Percentiles rank a stretch among this genome's conserved stretches.
Conservation (phyloP, 1,140 invertebrate species). For the Drosophila santomea region DNA sequence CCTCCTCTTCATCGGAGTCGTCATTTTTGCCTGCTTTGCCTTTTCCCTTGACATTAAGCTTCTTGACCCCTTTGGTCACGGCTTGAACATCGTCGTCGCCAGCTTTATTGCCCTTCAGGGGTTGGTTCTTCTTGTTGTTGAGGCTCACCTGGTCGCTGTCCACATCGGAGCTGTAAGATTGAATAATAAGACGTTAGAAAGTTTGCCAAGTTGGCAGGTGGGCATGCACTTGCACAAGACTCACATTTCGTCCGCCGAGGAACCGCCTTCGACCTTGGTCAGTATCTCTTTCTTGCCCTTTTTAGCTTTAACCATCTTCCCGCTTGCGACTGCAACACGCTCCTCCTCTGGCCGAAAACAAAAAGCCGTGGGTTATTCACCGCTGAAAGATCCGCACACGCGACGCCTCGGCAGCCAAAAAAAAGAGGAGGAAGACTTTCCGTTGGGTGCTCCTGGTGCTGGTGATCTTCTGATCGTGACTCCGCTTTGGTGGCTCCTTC, state of each 20-base stretch:
- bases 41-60: constrained; percentile 74
- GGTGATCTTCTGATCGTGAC: constrained; percentile 10
- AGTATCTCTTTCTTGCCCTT: constrained; percentile 85
- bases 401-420: constrained; percentile 52
- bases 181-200: constrained; percentile 42
- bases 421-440: constrained; percentile 20
- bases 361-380: constrained; percentile 77
- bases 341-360: constrained; percentile 70
- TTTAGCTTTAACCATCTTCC: constrained; percentile 85
- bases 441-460: constrained; percentile 8
- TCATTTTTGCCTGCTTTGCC: constrained; percentile 73
- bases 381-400: constrained; percentile 73
- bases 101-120: constrained; percentile 55
- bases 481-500: constrained; percentile 1
- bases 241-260: constrained; percentile 82
- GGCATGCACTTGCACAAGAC: constrained; percentile 20
- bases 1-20: constrained; percentile 69
- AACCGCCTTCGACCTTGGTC: constrained; percentile 68
- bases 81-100: constrained; percentile 47
- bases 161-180: constrained; percentile 57
- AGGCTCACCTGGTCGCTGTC: constrained; percentile 67
- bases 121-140: constrained; percentile 81
- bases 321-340: constrained; percentile 83
- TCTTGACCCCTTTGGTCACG: constrained; percentile 67
- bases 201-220: constrained; percentile 57